Conservation (phyloP, 2,888 invertebrate species). For the Scotopteryx bipunctaria region DNA sequence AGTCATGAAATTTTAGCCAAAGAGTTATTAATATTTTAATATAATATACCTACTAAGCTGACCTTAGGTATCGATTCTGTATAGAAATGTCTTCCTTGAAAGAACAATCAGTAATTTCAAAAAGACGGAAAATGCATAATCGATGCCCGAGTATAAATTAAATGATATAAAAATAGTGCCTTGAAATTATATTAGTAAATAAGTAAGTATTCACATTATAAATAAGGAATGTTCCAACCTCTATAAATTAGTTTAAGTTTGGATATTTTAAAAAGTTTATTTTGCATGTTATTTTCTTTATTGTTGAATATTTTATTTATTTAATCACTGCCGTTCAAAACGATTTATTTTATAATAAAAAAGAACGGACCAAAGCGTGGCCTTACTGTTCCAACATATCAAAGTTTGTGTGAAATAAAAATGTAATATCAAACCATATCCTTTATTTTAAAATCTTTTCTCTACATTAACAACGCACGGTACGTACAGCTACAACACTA, state of each 20-base stretch:
- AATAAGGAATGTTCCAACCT: constrained; percentile 54
- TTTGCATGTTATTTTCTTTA: constrained; percentile 35
- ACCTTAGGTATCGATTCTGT: background rate
- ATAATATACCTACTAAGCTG: constrained; percentile 1
- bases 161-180: constrained; percentile 52
- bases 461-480: constrained; percentile 51
- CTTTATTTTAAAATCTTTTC: constrained; percentile 55
- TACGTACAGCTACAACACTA: constrained; percentile 43
- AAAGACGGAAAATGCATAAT: background rate
- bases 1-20: constrained; percentile 37
- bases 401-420: constrained; percentile 44
- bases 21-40: constrained; percentile 40
- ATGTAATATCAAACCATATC: constrained; percentile 46
- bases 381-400: constrained; percentile 45
- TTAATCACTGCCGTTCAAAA: constrained; percentile 39
- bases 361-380: constrained; percentile 38
- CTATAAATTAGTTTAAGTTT: constrained; percentile 36
- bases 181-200: constrained; percentile 39
- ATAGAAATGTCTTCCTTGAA: background rate
- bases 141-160: constrained; percentile 15
- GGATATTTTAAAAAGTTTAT: constrained; percentile 33
- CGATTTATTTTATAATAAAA: constrained; percentile 29
- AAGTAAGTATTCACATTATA: constrained; percentile 44
- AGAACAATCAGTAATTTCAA: too few species aligned
- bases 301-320: constrained; percentile 27